Percentiles rank a stretch among this genome's conserved stretches.
phyloP scores from a whole-genome alignment of 2,113 vertebrate genomes.

The Dicaeum eximium region DNA sequence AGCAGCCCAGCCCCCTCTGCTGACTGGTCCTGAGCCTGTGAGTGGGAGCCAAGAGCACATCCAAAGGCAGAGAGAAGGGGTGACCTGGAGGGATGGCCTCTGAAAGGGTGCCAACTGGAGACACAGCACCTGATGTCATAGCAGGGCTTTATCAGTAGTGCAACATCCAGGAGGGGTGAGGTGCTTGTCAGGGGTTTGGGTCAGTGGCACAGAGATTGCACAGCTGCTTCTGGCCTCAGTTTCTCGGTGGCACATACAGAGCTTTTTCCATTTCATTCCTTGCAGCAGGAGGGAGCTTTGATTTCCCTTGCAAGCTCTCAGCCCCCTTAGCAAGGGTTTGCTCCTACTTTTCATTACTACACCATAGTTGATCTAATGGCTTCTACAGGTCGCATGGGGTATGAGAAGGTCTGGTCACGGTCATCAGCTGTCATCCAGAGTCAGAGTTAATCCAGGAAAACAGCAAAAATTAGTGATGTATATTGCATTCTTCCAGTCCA shows the following conservation, averaged over 20 bases:
- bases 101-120: neutral
- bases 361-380: constrained; percentile 10
- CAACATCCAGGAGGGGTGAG: rapidly evolving
- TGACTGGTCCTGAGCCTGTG: rapidly evolving
- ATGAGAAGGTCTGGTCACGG: neutral
- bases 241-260: neutral
- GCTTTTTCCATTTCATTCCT: neutral
- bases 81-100: neutral
- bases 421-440: constrained; percentile 64
- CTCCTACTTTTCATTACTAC: constrained; percentile 4
- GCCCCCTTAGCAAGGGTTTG: neutral
- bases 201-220: neutral
- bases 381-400: constrained; percentile 48
- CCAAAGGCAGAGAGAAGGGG: neutral
- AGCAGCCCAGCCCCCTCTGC: neutral
- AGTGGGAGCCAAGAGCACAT: neutral
- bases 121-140: rapidly evolving
- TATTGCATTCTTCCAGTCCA: constrained; percentile 62
- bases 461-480: constrained; percentile 65
- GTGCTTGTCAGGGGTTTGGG: neutral
- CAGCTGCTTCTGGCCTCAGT: neutral
- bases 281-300: constrained; percentile 42
- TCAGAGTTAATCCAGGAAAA: constrained; percentile 66
- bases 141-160: neutral
- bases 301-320: neutral